Conservation (phyloP, 2,888 invertebrate species). For the Theretra japonica region DNA sequence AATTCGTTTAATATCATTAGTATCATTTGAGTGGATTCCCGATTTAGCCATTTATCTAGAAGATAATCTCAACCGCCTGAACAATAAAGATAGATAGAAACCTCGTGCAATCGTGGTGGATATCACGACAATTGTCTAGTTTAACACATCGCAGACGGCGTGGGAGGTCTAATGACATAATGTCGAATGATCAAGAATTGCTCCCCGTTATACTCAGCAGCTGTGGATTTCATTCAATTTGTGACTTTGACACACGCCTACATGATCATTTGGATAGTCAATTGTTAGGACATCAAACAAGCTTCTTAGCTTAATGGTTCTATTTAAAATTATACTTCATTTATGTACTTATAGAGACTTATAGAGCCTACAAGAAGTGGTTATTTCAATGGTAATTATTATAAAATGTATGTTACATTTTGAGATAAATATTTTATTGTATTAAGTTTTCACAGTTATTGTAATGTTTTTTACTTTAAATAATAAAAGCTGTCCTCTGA, state of each 20-base stretch:
- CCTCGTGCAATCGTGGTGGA: neutral
- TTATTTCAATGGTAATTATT: too few relatives aligned
- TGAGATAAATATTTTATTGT: too few relatives aligned
- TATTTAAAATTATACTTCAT: too few relatives aligned
- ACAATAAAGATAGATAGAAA: neutral
- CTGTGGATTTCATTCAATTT: constrained; percentile 43
- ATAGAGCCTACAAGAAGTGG: too few relatives aligned
- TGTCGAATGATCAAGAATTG: constrained; percentile 20
- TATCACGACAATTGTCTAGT: neutral
- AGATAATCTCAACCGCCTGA: neutral
- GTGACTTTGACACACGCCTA: constrained; percentile 39
- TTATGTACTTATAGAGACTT: too few relatives aligned
- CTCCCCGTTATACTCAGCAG: constrained; percentile 20
- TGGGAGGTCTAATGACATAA: neutral
- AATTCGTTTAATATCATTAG: neutral
- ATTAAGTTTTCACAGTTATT: too few relatives aligned
- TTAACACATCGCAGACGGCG: constrained; percentile 1
- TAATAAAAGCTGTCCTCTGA: too few relatives aligned
- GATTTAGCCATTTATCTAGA: neutral
- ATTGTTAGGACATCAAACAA: neutral
- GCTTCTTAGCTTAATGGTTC: too few relatives aligned
- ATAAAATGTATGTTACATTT: too few relatives aligned
- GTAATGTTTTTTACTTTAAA: too few relatives aligned
- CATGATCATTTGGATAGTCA: constrained; percentile 34
- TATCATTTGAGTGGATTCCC: too few relatives aligned